Conservation (phyloP, 2,113 vertebrate genomes). For the Asarcornis scutulata region DNA sequence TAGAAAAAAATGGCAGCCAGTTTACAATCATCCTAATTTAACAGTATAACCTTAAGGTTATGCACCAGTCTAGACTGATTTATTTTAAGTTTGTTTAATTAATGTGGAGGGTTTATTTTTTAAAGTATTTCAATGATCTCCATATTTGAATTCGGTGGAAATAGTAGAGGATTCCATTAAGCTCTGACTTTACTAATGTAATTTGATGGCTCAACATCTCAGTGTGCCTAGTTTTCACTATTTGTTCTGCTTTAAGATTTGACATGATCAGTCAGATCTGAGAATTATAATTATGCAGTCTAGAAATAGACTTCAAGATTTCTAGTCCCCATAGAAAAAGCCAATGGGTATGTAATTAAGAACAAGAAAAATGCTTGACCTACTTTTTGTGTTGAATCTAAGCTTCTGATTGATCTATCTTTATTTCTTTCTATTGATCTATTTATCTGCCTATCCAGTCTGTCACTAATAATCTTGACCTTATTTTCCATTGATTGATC, state of each 20-base stretch:
- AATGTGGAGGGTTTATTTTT: background rate
- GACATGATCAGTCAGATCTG: slow-evolving; percentile 50
- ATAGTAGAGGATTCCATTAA: slow-evolving; percentile 26
- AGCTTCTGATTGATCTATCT: slow-evolving; percentile 47
- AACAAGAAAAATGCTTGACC: background rate
- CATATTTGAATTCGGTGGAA: slow-evolving; percentile 1
- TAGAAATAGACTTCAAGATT: slow-evolving; percentile 36
- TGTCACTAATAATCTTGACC: slow-evolving; percentile 51
- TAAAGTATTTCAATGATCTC: background rate
- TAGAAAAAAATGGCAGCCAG: background rate
- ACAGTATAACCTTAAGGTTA: background rate
- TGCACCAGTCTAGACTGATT: slow-evolving; percentile 5
- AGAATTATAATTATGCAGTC: slow-evolving; percentile 45
- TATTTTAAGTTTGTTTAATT: background rate
- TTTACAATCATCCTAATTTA: background rate
- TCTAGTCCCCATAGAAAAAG: slow-evolving; percentile 25
- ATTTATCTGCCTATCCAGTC: slow-evolving; percentile 49
- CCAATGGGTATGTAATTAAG: slow-evolving; percentile 56
- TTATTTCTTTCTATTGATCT: slow-evolving; percentile 53
- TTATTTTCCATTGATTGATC: slow-evolving; percentile 53
- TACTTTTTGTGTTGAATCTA: background rate
- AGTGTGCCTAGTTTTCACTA: slow-evolving; percentile 44
- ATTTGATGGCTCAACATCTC: slow-evolving; percentile 45
- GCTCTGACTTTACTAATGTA: slow-evolving; percentile 10
- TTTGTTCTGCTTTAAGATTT: slow-evolving; percentile 51